Evolutionary conservation across 2,888 invertebrate genomes (phyloP).

Genomic region (Candidula unifasciata): DNA sequence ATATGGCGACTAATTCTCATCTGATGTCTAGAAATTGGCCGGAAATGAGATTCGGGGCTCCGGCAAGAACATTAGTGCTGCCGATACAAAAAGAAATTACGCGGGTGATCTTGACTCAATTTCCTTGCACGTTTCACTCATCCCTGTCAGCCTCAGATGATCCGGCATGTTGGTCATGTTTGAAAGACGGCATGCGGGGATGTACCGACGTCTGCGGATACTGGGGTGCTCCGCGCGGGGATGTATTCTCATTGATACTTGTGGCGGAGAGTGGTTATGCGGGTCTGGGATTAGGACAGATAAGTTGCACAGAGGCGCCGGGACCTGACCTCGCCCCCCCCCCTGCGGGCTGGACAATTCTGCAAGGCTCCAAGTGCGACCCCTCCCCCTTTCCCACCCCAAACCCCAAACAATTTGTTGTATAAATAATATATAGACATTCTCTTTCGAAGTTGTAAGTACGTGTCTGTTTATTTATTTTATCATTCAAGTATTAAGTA

Average conservation of each 20-base stretch:
- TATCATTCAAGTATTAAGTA: too few species aligned
- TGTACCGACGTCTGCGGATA: neutral
- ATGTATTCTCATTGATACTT: neutral
- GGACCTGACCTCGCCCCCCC: too few species aligned
- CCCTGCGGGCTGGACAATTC: too few species aligned
- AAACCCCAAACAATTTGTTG: too few species aligned
- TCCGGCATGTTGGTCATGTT: neutral
- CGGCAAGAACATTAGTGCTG: slow-evolving; percentile 8
- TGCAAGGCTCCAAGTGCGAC: too few species aligned
- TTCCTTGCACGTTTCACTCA: slow-evolving; percentile 17
- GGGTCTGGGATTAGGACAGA: neutral
- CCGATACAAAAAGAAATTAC: slow-evolving; percentile 29
- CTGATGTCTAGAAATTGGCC: slow-evolving; percentile 16
- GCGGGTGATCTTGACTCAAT: slow-evolving; percentile 29
- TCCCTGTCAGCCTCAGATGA: neutral
- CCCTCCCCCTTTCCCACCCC: too few species aligned
- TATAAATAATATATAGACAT: too few species aligned
- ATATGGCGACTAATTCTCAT: slow-evolving; percentile 25
- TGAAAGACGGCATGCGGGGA: too few species aligned
- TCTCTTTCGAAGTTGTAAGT: too few species aligned
- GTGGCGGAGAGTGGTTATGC: neutral
- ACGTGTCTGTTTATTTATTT: too few species aligned
- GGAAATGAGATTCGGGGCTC: slow-evolving; percentile 17
- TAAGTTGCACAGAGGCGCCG: too few species aligned
- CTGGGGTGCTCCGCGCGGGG: neutral